Evolutionary conservation across 2,113 vertebrate species (phyloP), one percentile per base, ranked within the genome.

Genomic region (Percopsis transmontana): DNA sequence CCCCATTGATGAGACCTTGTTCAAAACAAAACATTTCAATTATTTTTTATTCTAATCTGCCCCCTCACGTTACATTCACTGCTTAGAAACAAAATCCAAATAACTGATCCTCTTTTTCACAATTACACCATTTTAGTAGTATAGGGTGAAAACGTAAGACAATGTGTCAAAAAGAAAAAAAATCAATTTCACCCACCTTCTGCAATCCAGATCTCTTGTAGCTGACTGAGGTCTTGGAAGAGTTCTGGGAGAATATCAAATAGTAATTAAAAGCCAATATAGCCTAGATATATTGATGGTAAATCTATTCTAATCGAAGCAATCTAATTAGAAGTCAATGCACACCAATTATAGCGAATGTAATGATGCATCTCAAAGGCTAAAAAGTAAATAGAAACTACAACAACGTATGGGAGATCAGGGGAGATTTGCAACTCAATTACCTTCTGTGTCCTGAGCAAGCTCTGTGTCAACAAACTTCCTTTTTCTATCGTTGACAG

Each of bases 161-260:
- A n/a, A n/a, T 50, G 47, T 19, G 47, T 50, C 16, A 11, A 45
- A 16, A 45, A 45, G 16, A 45, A 14, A 45, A 45, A 45, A 45
- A 16, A 48, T 16, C 6, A 48, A 0, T 0, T n/a, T 0, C 80
- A 76, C 81, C 80, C 75, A 94, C 90, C 93, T 95, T 99, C 97
- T 76, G 96, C 96, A 73, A 99, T 94, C 97, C 97, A 99, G 91
- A 97, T 94, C 90, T 99, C 97, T 74, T 99, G 97, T 59, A 99
- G 94, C 85, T 95, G 96, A 88, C 96, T 96, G 81, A 99, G 95
- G 90, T 99, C 97, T 88, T 99, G 97, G 90, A 99, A 99, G 79
- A 99, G 93, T 84, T 99, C 97, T 99, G 66, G 76, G 47, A 73
- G 23, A 64, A 33, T 41, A 68, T n/a, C 13, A 15, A 45, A 41